Evolutionary conservation across 2,888 invertebrate genomes (phyloP).

Genomic region (Podabrus alpinus): DNA sequence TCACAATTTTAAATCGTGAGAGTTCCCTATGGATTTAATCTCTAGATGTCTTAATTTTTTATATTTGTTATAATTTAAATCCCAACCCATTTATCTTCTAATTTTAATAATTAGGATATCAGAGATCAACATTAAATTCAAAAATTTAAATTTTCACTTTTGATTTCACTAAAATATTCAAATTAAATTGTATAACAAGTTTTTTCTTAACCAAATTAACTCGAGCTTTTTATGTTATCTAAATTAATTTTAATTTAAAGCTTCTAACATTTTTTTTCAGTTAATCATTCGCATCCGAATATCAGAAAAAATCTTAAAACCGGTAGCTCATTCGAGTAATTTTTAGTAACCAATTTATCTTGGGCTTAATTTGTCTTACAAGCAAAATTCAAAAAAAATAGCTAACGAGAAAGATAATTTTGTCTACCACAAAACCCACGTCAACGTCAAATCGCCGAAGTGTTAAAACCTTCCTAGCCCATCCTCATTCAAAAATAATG

Average conservation of each 20-base stretch:
- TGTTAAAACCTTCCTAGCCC: background rate
- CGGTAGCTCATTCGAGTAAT: background rate
- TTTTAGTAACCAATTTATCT: background rate
- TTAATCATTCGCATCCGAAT: background rate
- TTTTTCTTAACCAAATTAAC: background rate
- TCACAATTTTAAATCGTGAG: background rate
- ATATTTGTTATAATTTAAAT: no score
- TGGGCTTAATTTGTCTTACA: background rate
- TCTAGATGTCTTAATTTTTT: background rate
- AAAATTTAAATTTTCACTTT: background rate
- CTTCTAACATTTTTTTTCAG: background rate
- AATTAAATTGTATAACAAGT: background rate
- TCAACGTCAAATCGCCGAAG: background rate
- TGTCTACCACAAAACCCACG: background rate
- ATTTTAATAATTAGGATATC: background rate
- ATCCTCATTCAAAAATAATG: background rate
- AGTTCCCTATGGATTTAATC: background rate
- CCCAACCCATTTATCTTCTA: background rate
- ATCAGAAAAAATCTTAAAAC: background rate
- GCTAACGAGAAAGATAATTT: background rate
- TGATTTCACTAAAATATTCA: background rate
- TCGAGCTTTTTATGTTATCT: background rate
- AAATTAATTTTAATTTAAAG: background rate
- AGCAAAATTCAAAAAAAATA: background rate
- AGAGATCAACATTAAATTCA: background rate